phyloP scores from a whole-genome alignment of 2,888 invertebrate species.

The Stenodema calcarata region DNA sequence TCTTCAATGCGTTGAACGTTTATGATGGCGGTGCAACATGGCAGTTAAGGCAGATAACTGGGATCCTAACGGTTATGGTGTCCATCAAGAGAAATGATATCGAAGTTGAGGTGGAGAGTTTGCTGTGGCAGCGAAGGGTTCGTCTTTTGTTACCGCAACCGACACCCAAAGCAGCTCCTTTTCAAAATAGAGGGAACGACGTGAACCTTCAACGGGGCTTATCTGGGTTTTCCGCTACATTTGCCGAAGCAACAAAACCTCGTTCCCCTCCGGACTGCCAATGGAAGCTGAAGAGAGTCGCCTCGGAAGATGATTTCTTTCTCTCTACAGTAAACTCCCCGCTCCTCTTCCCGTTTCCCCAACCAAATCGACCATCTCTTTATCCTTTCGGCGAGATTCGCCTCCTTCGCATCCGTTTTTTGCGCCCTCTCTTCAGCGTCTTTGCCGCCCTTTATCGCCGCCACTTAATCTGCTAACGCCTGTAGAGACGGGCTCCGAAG shows the following conservation, averaged over 20 bases:
- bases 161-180: background rate
- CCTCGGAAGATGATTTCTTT: background rate
- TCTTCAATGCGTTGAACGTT: background rate
- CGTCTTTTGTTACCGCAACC: background rate
- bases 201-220: constrained; percentile 6
- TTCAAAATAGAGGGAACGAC: constrained; percentile 8
- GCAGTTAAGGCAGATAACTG: background rate
- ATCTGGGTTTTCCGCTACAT: constrained; percentile 34
- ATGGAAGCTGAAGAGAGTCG: background rate
- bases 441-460: background rate
- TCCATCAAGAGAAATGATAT: background rate
- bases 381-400: background rate
- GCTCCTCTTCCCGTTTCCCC: background rate
- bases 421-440: background rate
- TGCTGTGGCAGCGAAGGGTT: background rate
- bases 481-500: background rate
- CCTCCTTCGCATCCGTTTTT: background rate
- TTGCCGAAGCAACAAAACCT: background rate
- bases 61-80: background rate
- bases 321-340: background rate
- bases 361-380: background rate
- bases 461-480: background rate
- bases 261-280: background rate
- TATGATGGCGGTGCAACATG: background rate
- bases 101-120: background rate